phyloP scores from a whole-genome alignment of 2,113 vertebrate genomes.

The Anhinga rufa region DNA sequence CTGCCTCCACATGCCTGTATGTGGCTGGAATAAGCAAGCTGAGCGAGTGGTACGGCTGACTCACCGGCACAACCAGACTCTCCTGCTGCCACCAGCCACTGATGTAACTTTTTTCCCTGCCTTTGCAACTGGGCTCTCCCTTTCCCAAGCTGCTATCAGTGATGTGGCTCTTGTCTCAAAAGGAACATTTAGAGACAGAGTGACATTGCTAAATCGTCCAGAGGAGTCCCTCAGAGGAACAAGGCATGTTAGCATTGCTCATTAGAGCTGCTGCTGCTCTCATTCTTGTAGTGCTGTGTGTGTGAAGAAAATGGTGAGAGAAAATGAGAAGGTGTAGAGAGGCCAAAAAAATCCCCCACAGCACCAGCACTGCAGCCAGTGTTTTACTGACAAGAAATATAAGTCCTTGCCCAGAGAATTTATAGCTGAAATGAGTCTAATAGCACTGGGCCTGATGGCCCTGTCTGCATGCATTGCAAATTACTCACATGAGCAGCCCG shows the following conservation, averaged over 20 bases:
- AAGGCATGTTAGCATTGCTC: background rate
- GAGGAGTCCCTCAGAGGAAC: background rate
- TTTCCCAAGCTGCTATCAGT: background rate
- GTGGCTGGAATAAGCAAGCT: background rate
- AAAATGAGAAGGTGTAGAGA: background rate
- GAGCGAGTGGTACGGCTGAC: background rate
- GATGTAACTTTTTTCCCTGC: background rate
- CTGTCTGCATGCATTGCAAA: background rate
- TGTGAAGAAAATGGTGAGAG: background rate
- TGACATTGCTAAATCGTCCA: background rate
- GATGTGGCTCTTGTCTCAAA: background rate
- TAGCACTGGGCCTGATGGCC: background rate
- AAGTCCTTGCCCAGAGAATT: background rate
- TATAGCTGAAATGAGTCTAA: background rate
- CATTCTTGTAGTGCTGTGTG: background rate
- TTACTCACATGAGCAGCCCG: constrained; percentile 5
- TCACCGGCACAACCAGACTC: background rate
- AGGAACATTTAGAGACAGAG: background rate
- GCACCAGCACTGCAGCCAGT: background rate
- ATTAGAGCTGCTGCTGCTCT: background rate
- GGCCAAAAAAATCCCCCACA: no score
- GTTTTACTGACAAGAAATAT: background rate
- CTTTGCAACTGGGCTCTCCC: background rate
- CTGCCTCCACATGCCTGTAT: background rate
- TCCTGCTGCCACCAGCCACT: background rate